phyloP scores from a whole-genome alignment of 1,140 invertebrate species.

The Laodelphax striatellus region DNA sequence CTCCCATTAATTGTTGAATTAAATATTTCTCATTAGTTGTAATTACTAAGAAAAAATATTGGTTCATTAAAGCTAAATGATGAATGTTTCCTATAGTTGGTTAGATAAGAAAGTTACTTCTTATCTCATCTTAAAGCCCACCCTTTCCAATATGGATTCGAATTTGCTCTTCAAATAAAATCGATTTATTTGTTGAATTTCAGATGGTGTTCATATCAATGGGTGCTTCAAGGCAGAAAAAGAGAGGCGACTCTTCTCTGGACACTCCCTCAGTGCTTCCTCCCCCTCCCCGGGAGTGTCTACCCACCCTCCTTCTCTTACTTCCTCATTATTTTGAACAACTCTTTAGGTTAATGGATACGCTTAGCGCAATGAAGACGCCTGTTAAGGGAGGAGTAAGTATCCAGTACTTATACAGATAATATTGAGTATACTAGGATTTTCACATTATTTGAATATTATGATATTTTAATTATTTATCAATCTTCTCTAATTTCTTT shows the following conservation, averaged over 20 bases:
- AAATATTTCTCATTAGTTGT: no score
- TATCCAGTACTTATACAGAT: not conserved
- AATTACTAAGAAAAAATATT: no score
- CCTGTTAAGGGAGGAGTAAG: slow-evolving; percentile 51
- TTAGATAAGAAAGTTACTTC: no score
- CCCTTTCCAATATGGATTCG: no score
- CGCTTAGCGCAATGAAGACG: slow-evolving; percentile 71
- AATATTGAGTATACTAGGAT: not conserved
- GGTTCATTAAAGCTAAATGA: no score
- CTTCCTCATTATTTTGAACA: slow-evolving; percentile 81
- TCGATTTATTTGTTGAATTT: not conserved
- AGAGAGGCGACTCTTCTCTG: slow-evolving; percentile 47
- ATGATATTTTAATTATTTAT: not conserved
- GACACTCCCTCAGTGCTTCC: slow-evolving; percentile 66
- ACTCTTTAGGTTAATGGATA: slow-evolving; percentile 79
- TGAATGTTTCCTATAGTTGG: no score
- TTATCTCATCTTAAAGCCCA: no score
- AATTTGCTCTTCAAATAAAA: no score
- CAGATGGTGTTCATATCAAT: slow-evolving; percentile 82
- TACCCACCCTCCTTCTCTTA: slow-evolving; percentile 74
- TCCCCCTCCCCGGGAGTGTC: slow-evolving; percentile 63
- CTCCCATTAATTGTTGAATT: no score
- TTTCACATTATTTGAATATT: not conserved
- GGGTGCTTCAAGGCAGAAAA: slow-evolving; percentile 62
- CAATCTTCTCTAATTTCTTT: no score